phyloP scores from a whole-genome alignment of 2,888 invertebrate genomes.

The Amiota minor region DNA sequence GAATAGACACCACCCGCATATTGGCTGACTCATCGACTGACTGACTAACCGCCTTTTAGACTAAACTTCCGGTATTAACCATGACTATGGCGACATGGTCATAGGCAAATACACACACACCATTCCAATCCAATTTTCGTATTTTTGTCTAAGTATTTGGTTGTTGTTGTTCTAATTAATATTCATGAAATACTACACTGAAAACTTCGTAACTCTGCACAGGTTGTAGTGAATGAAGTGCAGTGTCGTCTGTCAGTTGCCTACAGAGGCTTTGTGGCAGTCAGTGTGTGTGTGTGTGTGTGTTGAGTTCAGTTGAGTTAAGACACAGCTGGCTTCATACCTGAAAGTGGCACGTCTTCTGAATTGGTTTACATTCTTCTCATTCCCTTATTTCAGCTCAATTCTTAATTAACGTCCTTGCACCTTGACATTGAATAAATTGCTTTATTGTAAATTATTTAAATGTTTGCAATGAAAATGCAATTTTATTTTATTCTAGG shows the following conservation, averaged over 20 bases:
- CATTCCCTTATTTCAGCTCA: not conserved
- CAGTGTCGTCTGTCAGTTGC: too few relatives aligned
- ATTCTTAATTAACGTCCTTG: slow-evolving; percentile 62
- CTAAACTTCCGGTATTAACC: too few relatives aligned
- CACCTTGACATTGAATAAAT: slow-evolving; percentile 57
- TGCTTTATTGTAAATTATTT: too few relatives aligned
- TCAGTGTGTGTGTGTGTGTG: slow-evolving; percentile 13
- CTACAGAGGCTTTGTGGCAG: not conserved
- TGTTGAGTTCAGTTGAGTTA: too few relatives aligned
- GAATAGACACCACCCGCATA: not conserved
- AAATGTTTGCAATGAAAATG: too few relatives aligned
- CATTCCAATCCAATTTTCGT: too few relatives aligned
- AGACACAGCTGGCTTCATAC: not conserved
- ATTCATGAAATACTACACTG: slow-evolving; percentile 18
- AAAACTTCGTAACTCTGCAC: not conserved
- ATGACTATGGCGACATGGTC: too few relatives aligned
- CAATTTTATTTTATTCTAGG: not conserved
- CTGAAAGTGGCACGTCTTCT: slow-evolving; percentile 8
- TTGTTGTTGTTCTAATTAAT: slow-evolving; percentile 12
- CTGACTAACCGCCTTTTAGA: too few relatives aligned
- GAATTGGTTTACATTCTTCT: too few relatives aligned
- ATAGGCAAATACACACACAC: too few relatives aligned
- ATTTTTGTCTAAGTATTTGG: too few relatives aligned
- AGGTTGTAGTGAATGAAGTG: too few relatives aligned
- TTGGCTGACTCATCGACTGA: not conserved